A percentile compares a stretch with the other conserved stretches of the same genome.
phyloP scores from a whole-genome alignment of 2,113 vertebrate genomes.

The Embiotoca jacksoni region DNA sequence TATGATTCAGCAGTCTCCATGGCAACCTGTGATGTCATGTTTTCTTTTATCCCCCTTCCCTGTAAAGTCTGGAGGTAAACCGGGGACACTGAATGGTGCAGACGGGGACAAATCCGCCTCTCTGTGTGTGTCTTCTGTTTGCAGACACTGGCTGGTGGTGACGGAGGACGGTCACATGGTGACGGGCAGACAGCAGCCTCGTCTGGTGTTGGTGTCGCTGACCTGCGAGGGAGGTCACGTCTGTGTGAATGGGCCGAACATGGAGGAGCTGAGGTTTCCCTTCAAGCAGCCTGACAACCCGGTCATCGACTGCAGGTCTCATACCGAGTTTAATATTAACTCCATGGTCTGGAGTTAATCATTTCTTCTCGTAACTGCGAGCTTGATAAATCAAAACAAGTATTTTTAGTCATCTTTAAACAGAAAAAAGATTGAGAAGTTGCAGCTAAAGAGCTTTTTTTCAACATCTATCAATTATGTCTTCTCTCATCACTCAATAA shows the following conservation, averaged over 20 bases:
- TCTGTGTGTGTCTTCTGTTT: conserved; percentile 23
- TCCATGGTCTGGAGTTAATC: too few species aligned
- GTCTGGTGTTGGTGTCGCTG: conserved; percentile 88
- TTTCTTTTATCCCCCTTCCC: neutral
- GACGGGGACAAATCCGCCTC: neutral
- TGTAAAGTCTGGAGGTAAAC: too few species aligned
- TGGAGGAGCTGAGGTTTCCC: conserved; percentile 86
- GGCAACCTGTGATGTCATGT: conserved; percentile 20
- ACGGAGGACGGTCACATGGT: conserved; percentile 91
- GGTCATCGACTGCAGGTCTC: conserved; percentile 77
- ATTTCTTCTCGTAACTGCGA: too few species aligned
- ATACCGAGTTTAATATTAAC: too few species aligned
- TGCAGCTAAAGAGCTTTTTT: too few species aligned
- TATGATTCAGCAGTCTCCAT: conserved; percentile 10
- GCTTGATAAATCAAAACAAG: too few species aligned
- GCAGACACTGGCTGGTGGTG: conserved; percentile 92
- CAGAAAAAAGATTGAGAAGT: too few species aligned
- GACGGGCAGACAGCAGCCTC: conserved; percentile 91
- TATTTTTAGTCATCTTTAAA: too few species aligned
- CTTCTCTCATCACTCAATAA: too few species aligned
- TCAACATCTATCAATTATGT: too few species aligned
- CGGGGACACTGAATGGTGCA: neutral
- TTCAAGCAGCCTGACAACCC: conserved; percentile 75
- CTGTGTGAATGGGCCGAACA: conserved; percentile 83
- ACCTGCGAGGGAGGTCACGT: conserved; percentile 71